Evolutionary conservation across 2,113 vertebrate species (phyloP).

Genomic region (Heterotilapia buettikoferi): DNA sequence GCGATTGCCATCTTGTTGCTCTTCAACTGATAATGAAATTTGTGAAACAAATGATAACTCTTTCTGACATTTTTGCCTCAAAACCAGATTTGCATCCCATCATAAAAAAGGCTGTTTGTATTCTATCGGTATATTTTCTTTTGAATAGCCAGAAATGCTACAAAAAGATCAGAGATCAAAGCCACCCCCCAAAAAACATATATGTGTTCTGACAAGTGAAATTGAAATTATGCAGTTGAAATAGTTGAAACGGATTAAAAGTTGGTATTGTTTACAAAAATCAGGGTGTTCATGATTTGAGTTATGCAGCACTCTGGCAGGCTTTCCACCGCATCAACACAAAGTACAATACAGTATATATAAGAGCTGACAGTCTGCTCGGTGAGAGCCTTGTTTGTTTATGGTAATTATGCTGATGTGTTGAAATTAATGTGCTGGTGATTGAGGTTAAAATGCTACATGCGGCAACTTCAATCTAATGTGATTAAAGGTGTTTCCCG

Average conservation of each 20-base stretch:
- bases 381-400: conserved; percentile 27
- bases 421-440: conserved; percentile 30
- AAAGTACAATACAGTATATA: background rate
- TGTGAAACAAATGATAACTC: background rate
- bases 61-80: background rate
- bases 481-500: conserved; percentile 26
- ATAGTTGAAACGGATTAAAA: background rate
- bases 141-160: background rate
- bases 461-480: conserved; percentile 8
- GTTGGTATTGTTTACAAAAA: background rate
- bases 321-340: background rate
- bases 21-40: background rate
- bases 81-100: background rate
- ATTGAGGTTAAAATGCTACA: conserved; percentile 37
- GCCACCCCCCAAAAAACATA: background rate
- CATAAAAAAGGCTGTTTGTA: background rate
- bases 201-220: background rate
- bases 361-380: background rate
- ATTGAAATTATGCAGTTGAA: background rate
- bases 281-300: background rate
- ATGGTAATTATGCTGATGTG: conserved; percentile 35
- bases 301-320: background rate
- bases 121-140: background rate
- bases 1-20: background rate
- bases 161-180: background rate